A percentile compares a stretch with the other conserved stretches of the same genome.
These are phyloP conservation scores for Leucoraja erinaceus DNA, from an alignment of 2,113 vertebrate species.

Conservation along the genomic window DNA sequence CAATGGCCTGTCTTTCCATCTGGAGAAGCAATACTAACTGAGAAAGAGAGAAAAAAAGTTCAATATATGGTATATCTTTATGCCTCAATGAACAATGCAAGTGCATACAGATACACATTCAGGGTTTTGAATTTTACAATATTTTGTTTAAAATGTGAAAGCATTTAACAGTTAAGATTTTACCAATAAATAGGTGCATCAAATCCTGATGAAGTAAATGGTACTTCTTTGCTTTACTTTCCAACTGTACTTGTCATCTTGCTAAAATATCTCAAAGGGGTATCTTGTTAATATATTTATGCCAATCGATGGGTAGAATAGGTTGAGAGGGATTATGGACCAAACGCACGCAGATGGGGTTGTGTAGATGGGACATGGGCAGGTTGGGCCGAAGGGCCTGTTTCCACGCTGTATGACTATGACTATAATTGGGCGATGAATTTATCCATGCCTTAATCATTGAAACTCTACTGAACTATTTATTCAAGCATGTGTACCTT, in stretches of 20 bases:
- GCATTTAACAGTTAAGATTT: not conserved
- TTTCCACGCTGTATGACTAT: no score
- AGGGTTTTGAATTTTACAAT: not conserved
- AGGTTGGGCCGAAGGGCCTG: no score
- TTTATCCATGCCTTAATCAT: not conserved
- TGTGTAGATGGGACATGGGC: no score
- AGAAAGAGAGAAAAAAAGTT: not conserved
- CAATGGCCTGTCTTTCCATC: not conserved
- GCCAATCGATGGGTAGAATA: not conserved
- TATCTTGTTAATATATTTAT: not conserved
- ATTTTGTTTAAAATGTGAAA: not conserved
- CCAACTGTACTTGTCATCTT: no score
- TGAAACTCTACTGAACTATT: not conserved
- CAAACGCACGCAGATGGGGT: no score
- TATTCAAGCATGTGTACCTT: not conserved
- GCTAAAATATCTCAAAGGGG: not conserved
- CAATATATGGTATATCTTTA: not conserved
- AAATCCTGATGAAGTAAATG: not conserved
- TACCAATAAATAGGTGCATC: not conserved
- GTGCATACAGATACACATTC: not conserved
- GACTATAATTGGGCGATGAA: no score
- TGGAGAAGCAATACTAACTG: not conserved
- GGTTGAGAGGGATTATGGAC: no score
- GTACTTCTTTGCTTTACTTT: not conserved
- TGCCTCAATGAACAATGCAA: no score